phyloP scores from a whole-genome alignment of 2,888 invertebrate genomes.

The Cosmia trapezina region DNA sequence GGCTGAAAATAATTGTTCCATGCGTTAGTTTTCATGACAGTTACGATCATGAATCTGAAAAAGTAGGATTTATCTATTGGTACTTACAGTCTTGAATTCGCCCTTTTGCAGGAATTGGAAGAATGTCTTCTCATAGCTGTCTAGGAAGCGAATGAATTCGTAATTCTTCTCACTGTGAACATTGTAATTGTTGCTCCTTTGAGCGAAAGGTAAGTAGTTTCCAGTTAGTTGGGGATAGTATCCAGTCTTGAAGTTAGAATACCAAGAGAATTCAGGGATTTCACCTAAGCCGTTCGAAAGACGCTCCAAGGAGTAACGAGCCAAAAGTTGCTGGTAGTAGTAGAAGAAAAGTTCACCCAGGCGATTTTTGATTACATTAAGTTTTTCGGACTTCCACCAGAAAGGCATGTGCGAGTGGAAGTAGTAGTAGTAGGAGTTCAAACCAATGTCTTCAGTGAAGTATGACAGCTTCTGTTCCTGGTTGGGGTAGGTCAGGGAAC shows the following conservation, averaged over 20 bases:
- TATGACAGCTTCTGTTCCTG: conserved; percentile 91
- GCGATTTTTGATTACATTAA: conserved; percentile 87
- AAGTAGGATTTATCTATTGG: neutral
- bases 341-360: conserved; percentile 92
- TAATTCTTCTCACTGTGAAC: conserved; percentile 86
- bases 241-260: conserved; percentile 88
- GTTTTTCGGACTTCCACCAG: conserved; percentile 91
- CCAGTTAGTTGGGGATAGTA: conserved; percentile 74
- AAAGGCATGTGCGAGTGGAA: conserved; percentile 91
- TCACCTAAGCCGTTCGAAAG: conserved; percentile 91
- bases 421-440: conserved; percentile 92
- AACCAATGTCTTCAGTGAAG: conserved; percentile 93
- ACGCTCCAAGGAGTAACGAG: conserved; percentile 93
- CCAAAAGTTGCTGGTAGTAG: conserved; percentile 92
- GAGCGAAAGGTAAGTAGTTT: conserved; percentile 86
- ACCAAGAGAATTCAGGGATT: conserved; percentile 92
- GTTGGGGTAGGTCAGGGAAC: conserved; percentile 86
- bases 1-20: conserved; percentile 71
- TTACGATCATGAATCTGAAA: neutral
- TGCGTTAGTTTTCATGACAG: neutral
- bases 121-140: conserved; percentile 90
- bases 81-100: conserved; percentile 90
- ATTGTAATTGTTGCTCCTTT: conserved; percentile 91
- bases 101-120: conserved; percentile 88
- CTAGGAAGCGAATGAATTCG: conserved; percentile 89